These are phyloP conservation scores for Maconellicoccus hirsutus DNA, from an alignment of 1,140 invertebrate genomes.

Conservation along the genomic window DNA sequence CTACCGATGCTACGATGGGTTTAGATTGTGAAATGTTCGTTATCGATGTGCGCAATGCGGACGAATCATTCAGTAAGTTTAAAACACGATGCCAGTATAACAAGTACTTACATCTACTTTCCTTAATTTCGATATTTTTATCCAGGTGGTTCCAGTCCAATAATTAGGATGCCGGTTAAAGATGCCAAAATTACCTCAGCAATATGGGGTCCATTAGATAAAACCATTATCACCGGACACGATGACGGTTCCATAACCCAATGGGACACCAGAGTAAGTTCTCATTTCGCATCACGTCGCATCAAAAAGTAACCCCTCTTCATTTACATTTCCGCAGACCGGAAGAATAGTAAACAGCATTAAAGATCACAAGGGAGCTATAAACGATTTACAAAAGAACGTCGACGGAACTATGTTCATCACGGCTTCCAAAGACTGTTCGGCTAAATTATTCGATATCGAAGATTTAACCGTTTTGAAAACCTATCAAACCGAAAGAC, in stretches of 20 bases:
- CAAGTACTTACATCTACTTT: not conserved
- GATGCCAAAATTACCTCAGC: constrained; percentile 74
- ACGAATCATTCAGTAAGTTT: constrained; percentile 45
- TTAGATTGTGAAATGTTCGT: constrained; percentile 82
- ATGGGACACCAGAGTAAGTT: constrained; percentile 75
- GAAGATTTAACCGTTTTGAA: constrained; percentile 74
- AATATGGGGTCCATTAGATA: constrained; percentile 84
- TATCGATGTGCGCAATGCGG: constrained; percentile 56
- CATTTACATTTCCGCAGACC: constrained; percentile 42
- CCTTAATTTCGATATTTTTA: no score
- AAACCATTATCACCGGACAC: constrained; percentile 85
- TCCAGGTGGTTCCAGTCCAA: constrained; percentile 39
- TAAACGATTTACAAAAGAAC: constrained; percentile 92
- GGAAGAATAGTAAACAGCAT: constrained; percentile 64
- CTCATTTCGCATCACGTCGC: not conserved
- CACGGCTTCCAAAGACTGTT: constrained; percentile 87
- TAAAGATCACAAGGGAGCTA: constrained; percentile 69
- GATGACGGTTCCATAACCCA: constrained; percentile 82
- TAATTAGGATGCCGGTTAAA: constrained; percentile 37
- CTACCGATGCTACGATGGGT: constrained; percentile 84
- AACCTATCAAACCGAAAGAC: constrained; percentile 90
- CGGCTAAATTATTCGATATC: constrained; percentile 87
- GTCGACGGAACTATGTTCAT: constrained; percentile 93
- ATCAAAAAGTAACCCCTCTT: not conserved
- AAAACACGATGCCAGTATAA: no score